These are phyloP conservation scores for Scaptomyza graminum DNA, from an alignment of 1,140 invertebrate species.

Conservation along the genomic window DNA sequence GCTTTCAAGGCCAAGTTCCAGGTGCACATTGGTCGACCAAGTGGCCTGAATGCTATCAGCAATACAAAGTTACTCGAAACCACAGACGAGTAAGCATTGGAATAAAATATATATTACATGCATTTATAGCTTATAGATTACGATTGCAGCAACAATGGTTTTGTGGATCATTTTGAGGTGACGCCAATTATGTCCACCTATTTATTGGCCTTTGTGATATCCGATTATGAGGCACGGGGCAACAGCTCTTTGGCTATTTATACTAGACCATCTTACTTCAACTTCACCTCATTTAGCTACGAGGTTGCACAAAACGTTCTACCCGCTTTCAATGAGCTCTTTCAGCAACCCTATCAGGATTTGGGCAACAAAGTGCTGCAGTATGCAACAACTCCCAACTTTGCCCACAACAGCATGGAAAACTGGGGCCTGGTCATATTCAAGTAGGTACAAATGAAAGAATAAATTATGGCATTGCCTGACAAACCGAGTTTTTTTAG, in stretches of 20 bases:
- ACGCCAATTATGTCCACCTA: constrained; percentile 91
- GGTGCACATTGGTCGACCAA: constrained; percentile 86
- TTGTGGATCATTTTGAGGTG: constrained; percentile 51
- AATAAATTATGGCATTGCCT: no score
- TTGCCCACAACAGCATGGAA: constrained; percentile 91
- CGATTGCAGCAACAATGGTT: constrained; percentile 28
- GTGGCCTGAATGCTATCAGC: constrained; percentile 85
- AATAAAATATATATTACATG: neutral
- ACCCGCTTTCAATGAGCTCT: constrained; percentile 83
- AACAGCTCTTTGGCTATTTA: constrained; percentile 83
- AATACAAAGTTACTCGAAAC: constrained; percentile 79
- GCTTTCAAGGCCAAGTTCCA: constrained; percentile 91
- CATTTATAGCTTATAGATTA: neutral
- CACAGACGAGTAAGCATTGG: constrained; percentile 22
- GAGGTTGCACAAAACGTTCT: constrained; percentile 84
- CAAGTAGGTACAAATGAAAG: constrained; percentile 25
- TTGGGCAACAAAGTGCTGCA: constrained; percentile 85
- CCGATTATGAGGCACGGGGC: constrained; percentile 86
- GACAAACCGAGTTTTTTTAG: no score
- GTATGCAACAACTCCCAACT: constrained; percentile 90
- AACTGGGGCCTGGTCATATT: constrained; percentile 92
- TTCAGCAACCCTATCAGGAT: constrained; percentile 79
- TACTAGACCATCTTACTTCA: constrained; percentile 86
- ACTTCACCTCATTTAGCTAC: constrained; percentile 86
- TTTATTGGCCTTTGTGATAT: constrained; percentile 89